These are phyloP conservation scores for Hirundo rustica DNA, from an alignment of 2,797 vertebrate genomes.

Conservation along the genomic window DNA sequence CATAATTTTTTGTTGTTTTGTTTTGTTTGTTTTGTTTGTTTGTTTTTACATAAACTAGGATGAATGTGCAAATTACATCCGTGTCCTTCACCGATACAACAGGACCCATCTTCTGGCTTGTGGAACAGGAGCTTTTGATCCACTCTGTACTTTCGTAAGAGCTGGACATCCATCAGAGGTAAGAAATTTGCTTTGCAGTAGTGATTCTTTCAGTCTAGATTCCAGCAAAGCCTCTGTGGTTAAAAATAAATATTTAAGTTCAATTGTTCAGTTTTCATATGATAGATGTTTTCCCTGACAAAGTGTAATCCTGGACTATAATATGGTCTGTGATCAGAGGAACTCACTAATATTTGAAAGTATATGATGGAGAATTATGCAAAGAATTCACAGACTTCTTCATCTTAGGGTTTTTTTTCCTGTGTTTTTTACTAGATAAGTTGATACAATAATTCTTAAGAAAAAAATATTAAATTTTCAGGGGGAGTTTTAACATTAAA, in stretches of 20 bases:
- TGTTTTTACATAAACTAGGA: conserved; percentile 71
- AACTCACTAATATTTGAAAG: neutral
- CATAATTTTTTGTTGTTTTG: too few relatives aligned
- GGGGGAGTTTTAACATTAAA: rapidly evolving
- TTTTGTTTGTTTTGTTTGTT: too few relatives aligned
- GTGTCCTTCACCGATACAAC: conserved; percentile 91
- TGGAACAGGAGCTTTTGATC: conserved; percentile 94
- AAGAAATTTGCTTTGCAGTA: conserved; percentile 29
- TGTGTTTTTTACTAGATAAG: neutral
- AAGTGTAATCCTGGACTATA: neutral
- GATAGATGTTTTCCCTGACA: neutral
- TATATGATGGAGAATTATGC: neutral
- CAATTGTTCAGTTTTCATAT: neutral
- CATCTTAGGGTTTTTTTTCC: rapidly evolving
- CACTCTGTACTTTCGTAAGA: conserved; percentile 83
- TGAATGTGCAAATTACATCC: conserved; percentile 95
- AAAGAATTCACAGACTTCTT: neutral
- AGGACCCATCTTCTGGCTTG: conserved; percentile 90
- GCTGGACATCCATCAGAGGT: conserved; percentile 87
- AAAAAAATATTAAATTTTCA: neutral
- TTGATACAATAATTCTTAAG: neutral
- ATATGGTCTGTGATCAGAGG: neutral
- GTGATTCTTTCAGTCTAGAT: neutral
- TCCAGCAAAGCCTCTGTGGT: neutral
- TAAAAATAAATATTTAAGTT: neutral